phyloP scores from a whole-genome alignment of 2,888 invertebrate genomes.

The Metellina segmentata region DNA sequence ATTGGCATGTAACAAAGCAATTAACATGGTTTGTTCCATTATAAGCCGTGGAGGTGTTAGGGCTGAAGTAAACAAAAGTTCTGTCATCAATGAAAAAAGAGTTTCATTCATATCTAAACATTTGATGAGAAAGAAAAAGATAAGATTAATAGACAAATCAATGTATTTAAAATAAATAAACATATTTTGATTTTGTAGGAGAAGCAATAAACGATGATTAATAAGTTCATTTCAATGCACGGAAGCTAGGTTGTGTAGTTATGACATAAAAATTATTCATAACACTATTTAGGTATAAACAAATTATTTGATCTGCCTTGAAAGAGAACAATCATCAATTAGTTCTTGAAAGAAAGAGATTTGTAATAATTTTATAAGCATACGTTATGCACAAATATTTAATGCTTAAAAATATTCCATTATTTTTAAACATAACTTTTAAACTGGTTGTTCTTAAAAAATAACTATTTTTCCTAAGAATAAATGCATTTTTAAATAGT shows the following conservation, averaged over 20 bases:
- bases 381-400: not conserved
- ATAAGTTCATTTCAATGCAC: no score
- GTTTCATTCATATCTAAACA: constrained; percentile 84
- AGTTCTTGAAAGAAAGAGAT: not conserved
- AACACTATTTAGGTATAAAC: not conserved
- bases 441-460: no score
- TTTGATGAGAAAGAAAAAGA: not conserved
- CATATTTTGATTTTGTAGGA: not conserved
- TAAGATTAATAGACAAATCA: constrained; percentile 14
- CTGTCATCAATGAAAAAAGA: constrained; percentile 86
- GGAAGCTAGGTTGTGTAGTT: no score
- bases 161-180: not conserved
- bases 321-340: no score
- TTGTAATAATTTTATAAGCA: not conserved
- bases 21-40: constrained; percentile 90
- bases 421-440: no score
- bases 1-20: constrained; percentile 92
- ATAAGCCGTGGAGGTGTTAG: constrained; percentile 88
- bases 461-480: no score
- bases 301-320: not conserved
- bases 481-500: no score
- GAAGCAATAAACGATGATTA: not conserved
- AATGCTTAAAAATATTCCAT: no score
- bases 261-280: not conserved
- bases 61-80: constrained; percentile 85